These are phyloP conservation scores for Heliconius hewitsoni DNA, from an alignment of 1,140 invertebrate species.

Conservation along the genomic window DNA sequence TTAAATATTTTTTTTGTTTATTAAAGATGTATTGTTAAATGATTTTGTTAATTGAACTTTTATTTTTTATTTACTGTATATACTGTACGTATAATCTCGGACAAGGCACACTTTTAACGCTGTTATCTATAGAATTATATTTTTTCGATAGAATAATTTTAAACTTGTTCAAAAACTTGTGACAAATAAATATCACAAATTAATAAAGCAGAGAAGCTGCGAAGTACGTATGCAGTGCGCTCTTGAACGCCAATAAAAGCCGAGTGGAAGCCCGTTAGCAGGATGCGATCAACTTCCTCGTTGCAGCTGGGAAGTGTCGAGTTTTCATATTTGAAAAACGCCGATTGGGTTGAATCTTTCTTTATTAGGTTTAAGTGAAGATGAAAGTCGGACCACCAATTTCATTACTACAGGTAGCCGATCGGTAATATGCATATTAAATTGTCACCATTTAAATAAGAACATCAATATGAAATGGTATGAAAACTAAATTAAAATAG, in stretches of 20 bases:
- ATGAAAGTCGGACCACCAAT: neutral
- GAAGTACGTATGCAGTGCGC: slow-evolving; percentile 17
- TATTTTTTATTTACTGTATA: neutral
- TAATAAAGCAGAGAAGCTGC: neutral
- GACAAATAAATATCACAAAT: neutral
- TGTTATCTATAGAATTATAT: no score
- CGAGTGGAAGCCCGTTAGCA: slow-evolving; percentile 31
- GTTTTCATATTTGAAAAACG: slow-evolving; percentile 18
- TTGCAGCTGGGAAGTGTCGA: slow-evolving; percentile 26
- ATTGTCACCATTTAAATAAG: slow-evolving; percentile 29
- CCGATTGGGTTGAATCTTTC: neutral
- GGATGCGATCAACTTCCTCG: slow-evolving; percentile 38
- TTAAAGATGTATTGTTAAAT: neutral
- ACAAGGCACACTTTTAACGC: no score
- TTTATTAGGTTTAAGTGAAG: neutral
- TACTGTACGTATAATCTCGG: no score
- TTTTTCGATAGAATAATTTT: no score
- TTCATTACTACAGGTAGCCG: neutral
- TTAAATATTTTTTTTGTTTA: neutral
- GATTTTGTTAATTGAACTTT: neutral
- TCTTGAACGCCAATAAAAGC: slow-evolving; percentile 25
- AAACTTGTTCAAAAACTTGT: neutral
- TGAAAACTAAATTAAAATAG: slow-evolving; percentile 19
- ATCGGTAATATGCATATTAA: slow-evolving; percentile 8
- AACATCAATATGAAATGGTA: slow-evolving; percentile 29